phyloP scores from a whole-genome alignment of 2,113 vertebrate species.

The Connochaetes taurinus region DNA sequence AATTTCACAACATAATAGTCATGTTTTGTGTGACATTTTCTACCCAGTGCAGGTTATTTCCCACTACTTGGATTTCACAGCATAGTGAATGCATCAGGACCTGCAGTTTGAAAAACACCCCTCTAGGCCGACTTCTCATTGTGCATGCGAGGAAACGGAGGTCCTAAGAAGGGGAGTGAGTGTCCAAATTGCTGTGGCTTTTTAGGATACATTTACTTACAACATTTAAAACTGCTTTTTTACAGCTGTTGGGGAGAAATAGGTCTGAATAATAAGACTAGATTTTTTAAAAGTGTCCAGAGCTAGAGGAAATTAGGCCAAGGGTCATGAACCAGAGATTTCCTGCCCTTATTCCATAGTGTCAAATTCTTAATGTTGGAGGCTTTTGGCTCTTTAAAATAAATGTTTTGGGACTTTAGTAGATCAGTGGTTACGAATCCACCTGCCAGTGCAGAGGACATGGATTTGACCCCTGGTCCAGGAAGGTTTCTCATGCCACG shows the following conservation, averaged over 20 bases:
- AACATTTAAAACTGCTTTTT: not conserved
- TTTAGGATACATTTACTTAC: not conserved
- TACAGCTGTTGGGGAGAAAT: not conserved
- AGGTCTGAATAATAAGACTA: not conserved
- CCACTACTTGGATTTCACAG: not conserved
- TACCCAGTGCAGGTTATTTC: not conserved
- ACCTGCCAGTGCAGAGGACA: not conserved
- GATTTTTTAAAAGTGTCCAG: not conserved
- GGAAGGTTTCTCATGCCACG: not conserved
- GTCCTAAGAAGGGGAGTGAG: not conserved
- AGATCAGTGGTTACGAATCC: not conserved
- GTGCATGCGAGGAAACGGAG: not conserved
- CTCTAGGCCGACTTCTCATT: not conserved
- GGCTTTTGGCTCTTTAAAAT: not conserved
- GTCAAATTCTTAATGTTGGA: not conserved
- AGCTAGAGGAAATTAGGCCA: not conserved
- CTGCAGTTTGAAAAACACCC: not conserved
- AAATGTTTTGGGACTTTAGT: not conserved
- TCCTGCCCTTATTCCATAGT: not conserved
- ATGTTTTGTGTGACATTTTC: not conserved
- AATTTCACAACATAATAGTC: not conserved
- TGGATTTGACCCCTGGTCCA: not conserved
- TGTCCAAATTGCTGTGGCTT: not conserved
- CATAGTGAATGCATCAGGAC: not conserved
- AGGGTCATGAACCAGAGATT: not conserved